Conservation (phyloP, 2,113 vertebrate species). For the Laterallus jamaicensis region DNA sequence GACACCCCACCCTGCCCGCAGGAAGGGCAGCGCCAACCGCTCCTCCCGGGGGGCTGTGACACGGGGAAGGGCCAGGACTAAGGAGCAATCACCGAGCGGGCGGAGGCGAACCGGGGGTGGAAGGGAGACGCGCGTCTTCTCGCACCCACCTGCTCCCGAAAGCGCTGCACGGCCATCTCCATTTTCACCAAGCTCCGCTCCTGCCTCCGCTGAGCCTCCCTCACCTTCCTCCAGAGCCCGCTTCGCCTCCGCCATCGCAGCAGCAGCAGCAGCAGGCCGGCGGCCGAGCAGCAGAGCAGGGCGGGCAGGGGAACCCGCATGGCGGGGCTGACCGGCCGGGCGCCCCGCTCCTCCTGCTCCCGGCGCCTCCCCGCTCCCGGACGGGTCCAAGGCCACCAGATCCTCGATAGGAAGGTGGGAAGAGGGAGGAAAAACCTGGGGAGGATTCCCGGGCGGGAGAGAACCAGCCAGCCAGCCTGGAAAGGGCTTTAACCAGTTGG, state of each 20-base stretch:
- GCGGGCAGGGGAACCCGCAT: background rate
- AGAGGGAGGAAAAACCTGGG: slow-evolving; percentile 34
- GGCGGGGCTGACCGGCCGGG: background rate
- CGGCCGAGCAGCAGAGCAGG: slow-evolving; percentile 1
- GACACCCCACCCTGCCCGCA: background rate
- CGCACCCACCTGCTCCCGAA: slow-evolving; percentile 49
- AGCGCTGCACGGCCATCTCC: background rate
- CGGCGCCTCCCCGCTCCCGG: background rate
- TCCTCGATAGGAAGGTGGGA: background rate
- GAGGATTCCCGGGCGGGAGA: background rate
- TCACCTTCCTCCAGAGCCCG: slow-evolving; percentile 19
- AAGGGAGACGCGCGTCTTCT: background rate
- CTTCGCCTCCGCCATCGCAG: slow-evolving; percentile 19
- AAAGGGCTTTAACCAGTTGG: background rate
- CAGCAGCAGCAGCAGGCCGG: slow-evolving; percentile 20
- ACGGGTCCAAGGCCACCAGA: background rate
- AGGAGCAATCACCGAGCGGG: background rate
- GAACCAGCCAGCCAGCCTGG: background rate
- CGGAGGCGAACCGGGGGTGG: background rate
- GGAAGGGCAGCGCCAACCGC: background rate
- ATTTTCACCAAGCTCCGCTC: slow-evolving; percentile 41
- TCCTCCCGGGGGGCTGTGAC: fast-evolving
- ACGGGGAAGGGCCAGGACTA: fast-evolving
- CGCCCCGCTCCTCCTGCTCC: background rate
- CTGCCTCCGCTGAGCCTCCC: slow-evolving; percentile 21